These are phyloP conservation scores for Apotomis capreana DNA, from an alignment of 2,888 invertebrate species.

Conservation along the genomic window DNA sequence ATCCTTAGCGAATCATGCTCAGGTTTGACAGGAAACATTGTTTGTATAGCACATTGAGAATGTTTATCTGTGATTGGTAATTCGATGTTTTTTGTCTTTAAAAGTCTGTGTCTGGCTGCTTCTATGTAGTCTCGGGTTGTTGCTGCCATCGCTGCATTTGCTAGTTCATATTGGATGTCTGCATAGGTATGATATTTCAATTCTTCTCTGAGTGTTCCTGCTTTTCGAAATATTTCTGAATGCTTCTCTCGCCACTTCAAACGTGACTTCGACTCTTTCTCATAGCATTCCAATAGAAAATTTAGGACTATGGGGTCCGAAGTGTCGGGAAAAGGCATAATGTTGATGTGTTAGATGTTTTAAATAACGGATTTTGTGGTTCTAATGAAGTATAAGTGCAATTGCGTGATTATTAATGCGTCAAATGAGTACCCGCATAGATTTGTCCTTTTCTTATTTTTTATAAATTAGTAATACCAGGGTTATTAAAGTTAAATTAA, in stretches of 20 bases:
- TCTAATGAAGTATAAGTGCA: too few species aligned
- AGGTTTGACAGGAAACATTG: constrained; percentile 25
- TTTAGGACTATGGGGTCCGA: constrained; percentile 8
- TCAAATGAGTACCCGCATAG: too few species aligned
- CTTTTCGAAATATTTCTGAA: constrained; percentile 3
- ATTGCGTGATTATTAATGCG: too few species aligned
- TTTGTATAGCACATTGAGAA: constrained; percentile 5
- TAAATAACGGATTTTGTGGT: too few species aligned
- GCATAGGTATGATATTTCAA: constrained; percentile 17
- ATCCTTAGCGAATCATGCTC: constrained; percentile 10
- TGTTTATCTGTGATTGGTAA: constrained; percentile 1
- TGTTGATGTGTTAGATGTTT: too few species aligned
- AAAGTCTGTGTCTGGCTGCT: constrained; percentile 22
- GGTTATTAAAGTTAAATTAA: too few species aligned
- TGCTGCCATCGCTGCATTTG: constrained; percentile 6
- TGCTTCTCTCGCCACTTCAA: constrained; percentile 22
- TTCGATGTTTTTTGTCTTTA: background rate
- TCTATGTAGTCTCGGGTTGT: constrained; percentile 19
- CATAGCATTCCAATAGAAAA: constrained; percentile 24
- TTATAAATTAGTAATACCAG: too few species aligned
- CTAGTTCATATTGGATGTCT: constrained; percentile 3
- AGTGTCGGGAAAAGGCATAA: background rate
- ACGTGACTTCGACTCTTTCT: constrained; percentile 12
- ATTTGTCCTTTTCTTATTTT: too few species aligned
- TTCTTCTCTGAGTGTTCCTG: constrained; percentile 7